Base-by-base conservation (phyloP, 2,113 vertebrate species). In the Pterocles orientalis region DNA sequence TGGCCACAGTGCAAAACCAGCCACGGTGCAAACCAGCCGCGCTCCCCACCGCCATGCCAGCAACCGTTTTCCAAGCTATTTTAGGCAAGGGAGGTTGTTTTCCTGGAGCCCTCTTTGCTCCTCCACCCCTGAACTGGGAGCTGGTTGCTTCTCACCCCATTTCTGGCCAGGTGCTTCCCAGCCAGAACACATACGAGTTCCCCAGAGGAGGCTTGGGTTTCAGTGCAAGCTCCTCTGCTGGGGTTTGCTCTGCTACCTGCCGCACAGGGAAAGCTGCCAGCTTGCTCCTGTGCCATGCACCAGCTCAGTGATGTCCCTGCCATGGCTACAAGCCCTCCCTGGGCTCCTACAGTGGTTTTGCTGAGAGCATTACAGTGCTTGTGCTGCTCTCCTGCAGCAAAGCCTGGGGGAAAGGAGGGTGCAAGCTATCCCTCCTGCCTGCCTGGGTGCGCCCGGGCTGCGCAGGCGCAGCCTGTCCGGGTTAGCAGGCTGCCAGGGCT, bases 1-100 rank as follows among this genome's bases (percentile, higher is more conserved):
- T 0, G 56, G 14, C 36, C 4, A 0, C 2, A 3, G 8, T 12
- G 18, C 15, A 23, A 23, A 33, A 45, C 45, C 3, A 2, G 12
- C 36, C 4, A 0, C 2, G 3, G 8, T 12, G 18, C 18, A 23
- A 33, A 45, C 45, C 3, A 2, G 12, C 29, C 5, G 0, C 1
- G 1, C 21, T 66, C n/a, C 23, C 25, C 2, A 0, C 18, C 6
- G 6, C 47, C n/a, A 10, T 5, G 6, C 68, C 34, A 4, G 54
- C 56, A 43, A 29, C 50, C 64, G n/a, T 70, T 80, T 50, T 66
- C 18, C 4, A 4, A 36, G 57, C 47, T 86, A 51, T 39, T 84
- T 56, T 43, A 51, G 62, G 71, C 4, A 2, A 29, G 23, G 58
- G 31, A 77, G 25, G 19, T 36, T 43, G 15, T 34, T 81, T 77